phyloP scores from a whole-genome alignment of 2,888 invertebrate genomes.

The Drosophila demipolita region DNA sequence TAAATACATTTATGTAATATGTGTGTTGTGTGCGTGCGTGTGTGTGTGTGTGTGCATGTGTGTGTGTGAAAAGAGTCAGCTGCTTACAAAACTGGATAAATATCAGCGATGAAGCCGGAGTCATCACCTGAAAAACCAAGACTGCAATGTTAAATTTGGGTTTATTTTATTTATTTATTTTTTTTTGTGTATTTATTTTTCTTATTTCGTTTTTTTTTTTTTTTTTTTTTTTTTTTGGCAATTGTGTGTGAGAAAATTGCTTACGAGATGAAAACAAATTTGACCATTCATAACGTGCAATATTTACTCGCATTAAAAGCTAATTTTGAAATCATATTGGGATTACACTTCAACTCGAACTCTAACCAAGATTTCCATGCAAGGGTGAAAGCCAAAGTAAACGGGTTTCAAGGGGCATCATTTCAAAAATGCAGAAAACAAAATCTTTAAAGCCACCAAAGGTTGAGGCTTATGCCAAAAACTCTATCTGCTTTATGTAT shows the following conservation, averaged over 20 bases:
- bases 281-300: slow-evolving; percentile 16
- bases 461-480: slow-evolving; percentile 10
- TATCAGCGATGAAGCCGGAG: neutral
- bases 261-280: slow-evolving; percentile 30
- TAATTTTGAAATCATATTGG: slow-evolving; percentile 18
- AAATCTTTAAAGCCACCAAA: slow-evolving; percentile 17
- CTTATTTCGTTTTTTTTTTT: neutral
- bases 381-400: slow-evolving; percentile 28
- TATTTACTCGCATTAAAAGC: slow-evolving; percentile 26
- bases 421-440: slow-evolving; percentile 7
- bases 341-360: slow-evolving; percentile 11
- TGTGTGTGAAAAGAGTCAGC: neutral
- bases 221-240: neutral
- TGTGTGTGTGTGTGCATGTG: neutral
- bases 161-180: slow-evolving; percentile 2
- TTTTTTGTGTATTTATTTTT: neutral
- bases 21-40: neutral
- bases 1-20: neutral
- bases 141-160: slow-evolving; percentile 4
- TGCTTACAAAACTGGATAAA: slow-evolving; percentile 13
- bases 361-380: neutral
- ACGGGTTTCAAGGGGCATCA: slow-evolving; percentile 12
- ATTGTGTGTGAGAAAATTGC: slow-evolving; percentile 21
- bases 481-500: neutral
- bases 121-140: neutral